A percentile compares a stretch with the other conserved stretches of the same genome.
Evolutionary conservation across 2,888 invertebrate genomes (phyloP).

Genomic region (Eupelmus urozonus): DNA sequence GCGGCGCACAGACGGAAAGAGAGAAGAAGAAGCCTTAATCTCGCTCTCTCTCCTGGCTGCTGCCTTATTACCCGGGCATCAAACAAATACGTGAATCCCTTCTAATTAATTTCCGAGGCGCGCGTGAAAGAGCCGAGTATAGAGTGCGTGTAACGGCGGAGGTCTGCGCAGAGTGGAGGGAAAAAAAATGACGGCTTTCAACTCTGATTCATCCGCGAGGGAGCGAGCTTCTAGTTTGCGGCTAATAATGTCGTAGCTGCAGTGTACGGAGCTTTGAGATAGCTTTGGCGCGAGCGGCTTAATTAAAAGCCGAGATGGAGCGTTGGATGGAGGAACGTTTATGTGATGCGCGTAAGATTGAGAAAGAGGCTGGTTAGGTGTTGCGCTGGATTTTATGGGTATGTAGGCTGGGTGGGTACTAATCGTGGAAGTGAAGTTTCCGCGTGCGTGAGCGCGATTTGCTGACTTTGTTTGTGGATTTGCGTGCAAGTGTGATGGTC

Average conservation of each 20-base stretch:
- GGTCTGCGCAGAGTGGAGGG: not conserved
- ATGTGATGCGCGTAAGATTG: too few species aligned
- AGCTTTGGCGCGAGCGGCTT: not conserved
- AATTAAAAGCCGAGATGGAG: slow-evolving; percentile 34
- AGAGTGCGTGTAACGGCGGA: too few species aligned
- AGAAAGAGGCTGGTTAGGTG: too few species aligned
- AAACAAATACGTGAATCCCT: slow-evolving; percentile 59
- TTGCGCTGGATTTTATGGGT: too few species aligned
- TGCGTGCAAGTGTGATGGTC: too few species aligned
- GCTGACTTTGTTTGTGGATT: too few species aligned
- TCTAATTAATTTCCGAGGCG: slow-evolving; percentile 60
- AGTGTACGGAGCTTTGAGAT: not conserved
- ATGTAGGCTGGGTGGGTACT: too few species aligned
- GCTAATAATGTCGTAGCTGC: slow-evolving; percentile 46
- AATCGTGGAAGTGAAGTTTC: not conserved
- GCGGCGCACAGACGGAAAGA: slow-evolving; percentile 36
- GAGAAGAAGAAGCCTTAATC: slow-evolving; percentile 57
- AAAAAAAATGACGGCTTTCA: slow-evolving; percentile 49
- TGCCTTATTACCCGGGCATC: slow-evolving; percentile 58
- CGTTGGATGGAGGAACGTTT: too few species aligned
- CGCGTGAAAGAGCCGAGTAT: slow-evolving; percentile 24
- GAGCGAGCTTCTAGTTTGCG: slow-evolving; percentile 35
- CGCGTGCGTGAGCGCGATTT: too few species aligned
- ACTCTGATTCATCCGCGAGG: slow-evolving; percentile 42
- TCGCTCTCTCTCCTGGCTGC: slow-evolving; percentile 32